Base-by-base conservation (phyloP, 1,140 invertebrate genomes). In the Oreohelix idahoensis region DNA sequence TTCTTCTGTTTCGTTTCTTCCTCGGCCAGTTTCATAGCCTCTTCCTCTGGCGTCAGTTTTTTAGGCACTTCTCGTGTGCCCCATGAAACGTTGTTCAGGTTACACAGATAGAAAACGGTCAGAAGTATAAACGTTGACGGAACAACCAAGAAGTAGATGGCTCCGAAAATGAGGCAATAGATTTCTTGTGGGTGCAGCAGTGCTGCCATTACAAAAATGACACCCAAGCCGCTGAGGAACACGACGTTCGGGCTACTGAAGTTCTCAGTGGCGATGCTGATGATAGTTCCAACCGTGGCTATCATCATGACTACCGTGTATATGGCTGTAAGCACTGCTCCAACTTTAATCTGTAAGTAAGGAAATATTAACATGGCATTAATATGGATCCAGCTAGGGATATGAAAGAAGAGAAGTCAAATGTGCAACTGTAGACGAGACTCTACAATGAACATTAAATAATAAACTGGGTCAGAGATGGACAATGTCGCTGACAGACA, bases 161-260 rank as follows among this genome's bases (percentile, higher is more conserved):
- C 94, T 87, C 97, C 97, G 49, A 96, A 97, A 11, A 98, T 95
- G 84, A 99, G 97, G 93, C 98, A 99, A 95, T 96, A 97, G 93
- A 99, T 99, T 92, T 99, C 98, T 94, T 99, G 97, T 0, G 98
- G 98, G 96, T 99, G 98, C 23, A 99, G 94, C 93, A 97, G 96
- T 32, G 98, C 98, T 79, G 98, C 97, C 95, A 98, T 97, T 85
- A 98, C 95, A 93, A 99, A 98, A 42, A 98, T 98, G 35, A 84
- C 71, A 20, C 84, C 86, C 26, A 90, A 39, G 26, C 89, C 89
- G 71, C 85, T 88, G 39, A 92, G 86, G 84, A 92, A 90, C 42
- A 92, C 86, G 38, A 91, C 88, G 84, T 90, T 89, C 17, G 90
- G 89, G 75, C 90, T 89, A 79, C 87, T 86, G 85, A 91, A 89